These are phyloP conservation scores for Heterodera carotae DNA, from an alignment of 1,140 invertebrate species.

Conservation along the genomic window DNA sequence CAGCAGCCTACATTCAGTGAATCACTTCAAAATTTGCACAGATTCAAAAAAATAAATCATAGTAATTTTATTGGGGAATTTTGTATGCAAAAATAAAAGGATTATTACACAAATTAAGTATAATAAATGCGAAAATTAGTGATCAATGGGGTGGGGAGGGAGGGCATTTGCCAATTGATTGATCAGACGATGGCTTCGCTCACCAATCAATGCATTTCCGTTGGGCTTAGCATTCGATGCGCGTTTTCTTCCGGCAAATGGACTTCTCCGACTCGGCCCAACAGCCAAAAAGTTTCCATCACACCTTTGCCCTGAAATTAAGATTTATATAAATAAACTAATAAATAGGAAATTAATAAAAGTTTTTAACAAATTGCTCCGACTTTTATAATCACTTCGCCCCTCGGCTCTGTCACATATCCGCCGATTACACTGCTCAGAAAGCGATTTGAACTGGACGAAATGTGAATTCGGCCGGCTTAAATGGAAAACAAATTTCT, in stretches of 20 bases:
- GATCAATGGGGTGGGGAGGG: no score
- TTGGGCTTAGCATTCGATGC: neutral
- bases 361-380: neutral
- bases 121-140: no score
- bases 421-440: conserved; percentile 35
- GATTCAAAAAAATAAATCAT: no score
- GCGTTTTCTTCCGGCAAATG: neutral
- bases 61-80: no score
- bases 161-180: no score
- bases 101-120: no score
- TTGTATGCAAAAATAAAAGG: no score
- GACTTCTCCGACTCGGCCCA: conserved; percentile 28
- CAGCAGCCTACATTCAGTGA: no score
- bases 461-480: conserved; percentile 31
- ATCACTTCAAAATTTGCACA: no score
- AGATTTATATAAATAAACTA: no score
- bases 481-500: neutral
- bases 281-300: conserved; percentile 49
- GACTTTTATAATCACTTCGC: conserved; percentile 42
- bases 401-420: conserved; percentile 37
- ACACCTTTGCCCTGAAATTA: conserved; percentile 43
- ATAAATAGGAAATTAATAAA: neutral
- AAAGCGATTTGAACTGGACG: conserved; percentile 26
- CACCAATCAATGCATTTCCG: neutral
- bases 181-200: no score